Conservation (phyloP, 2,888 invertebrate species). For the Exocentrus adspersus region DNA sequence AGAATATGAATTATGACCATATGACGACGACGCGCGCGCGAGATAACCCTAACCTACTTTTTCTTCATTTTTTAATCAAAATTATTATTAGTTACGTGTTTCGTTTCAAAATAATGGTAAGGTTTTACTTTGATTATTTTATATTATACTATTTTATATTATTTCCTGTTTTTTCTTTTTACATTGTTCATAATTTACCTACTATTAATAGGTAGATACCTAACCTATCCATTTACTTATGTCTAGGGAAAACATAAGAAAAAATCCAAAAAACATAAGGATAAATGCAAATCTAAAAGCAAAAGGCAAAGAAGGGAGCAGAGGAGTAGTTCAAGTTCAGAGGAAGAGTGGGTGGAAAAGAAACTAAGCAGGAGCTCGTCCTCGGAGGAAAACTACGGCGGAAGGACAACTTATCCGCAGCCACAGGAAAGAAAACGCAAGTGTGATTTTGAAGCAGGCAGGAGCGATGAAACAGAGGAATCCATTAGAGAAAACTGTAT, state of each 20-base stretch:
- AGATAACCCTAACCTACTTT: no score
- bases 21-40: no score
- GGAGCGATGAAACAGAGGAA: not conserved
- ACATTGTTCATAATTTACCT: no score
- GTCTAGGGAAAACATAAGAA: slow-evolving; percentile 56
- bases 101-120: not conserved
- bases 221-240: not conserved
- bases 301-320: slow-evolving; percentile 52
- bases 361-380: slow-evolving; percentile 32
- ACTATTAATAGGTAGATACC: no score
- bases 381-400: slow-evolving; percentile 12
- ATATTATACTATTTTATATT: not conserved
- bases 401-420: slow-evolving; percentile 14
- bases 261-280: slow-evolving; percentile 58
- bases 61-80: no score
- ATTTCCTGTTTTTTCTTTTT: no score
- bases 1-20: no score
- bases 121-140: not conserved
- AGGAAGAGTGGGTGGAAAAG: slow-evolving; percentile 73
- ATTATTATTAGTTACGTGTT: no score
- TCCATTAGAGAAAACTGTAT: no score
- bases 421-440: slow-evolving; percentile 9
- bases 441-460: not conserved
- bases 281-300: slow-evolving; percentile 62
- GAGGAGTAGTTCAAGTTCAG: slow-evolving; percentile 53